Evolutionary conservation across 2,113 vertebrate genomes (phyloP).

Genomic region (Mormoops blainvillei): DNA sequence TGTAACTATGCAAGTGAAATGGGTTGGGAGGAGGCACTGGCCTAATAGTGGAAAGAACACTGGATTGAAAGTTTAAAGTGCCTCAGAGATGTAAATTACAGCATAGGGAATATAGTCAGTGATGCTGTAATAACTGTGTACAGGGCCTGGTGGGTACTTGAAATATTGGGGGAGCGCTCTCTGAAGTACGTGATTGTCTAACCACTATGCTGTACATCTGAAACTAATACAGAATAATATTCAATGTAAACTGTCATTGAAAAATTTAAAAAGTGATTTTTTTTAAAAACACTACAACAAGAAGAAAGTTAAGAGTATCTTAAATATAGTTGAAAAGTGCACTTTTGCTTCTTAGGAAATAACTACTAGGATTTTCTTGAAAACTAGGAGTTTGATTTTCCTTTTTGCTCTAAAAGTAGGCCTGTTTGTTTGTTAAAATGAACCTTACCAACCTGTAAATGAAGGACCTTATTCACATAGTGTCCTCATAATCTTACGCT

Average conservation of each 20-base stretch:
- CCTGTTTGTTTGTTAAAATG: slow-evolving; percentile 4
- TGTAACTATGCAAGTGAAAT: neutral
- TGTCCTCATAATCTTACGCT: neutral
- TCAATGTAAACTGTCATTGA: neutral
- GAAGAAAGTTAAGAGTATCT: neutral
- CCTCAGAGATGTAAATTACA: neutral
- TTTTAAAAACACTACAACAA: neutral
- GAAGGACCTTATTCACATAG: neutral
- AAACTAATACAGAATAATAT: neutral
- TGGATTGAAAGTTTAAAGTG: neutral
- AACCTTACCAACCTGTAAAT: slow-evolving; percentile 20
- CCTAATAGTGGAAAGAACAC: neutral
- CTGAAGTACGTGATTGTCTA: neutral
- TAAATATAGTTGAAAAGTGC: neutral
- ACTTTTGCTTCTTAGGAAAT: neutral
- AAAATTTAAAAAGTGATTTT: neutral
- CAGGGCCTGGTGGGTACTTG: neutral
- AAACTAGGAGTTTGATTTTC: neutral
- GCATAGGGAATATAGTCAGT: too few species aligned
- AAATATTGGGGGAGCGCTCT: neutral
- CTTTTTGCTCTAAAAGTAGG: neutral
- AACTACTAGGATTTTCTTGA: neutral
- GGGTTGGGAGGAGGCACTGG: neutral
- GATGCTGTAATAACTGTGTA: too few species aligned
- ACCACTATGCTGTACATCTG: neutral